Conservation (phyloP, 2,888 invertebrate genomes). For the Autographa gamma region DNA sequence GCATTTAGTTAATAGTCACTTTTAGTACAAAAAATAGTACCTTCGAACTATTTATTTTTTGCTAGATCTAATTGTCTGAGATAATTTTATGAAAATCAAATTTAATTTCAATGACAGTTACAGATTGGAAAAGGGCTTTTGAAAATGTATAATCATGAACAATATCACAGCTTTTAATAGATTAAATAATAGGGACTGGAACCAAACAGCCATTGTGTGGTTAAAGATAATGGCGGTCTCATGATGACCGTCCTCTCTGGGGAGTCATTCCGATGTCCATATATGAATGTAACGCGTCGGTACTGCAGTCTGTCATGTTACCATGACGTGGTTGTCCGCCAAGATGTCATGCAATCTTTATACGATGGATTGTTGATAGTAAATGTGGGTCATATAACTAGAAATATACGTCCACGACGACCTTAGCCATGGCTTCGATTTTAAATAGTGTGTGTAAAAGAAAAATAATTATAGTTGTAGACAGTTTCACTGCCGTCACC, state of each 20-base stretch:
- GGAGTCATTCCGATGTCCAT: constrained; percentile 54
- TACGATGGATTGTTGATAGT: constrained; percentile 59
- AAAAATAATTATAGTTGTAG: constrained; percentile 36
- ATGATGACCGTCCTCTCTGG: constrained; percentile 42
- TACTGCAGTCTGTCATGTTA: constrained; percentile 41
- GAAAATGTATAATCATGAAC: constrained; percentile 29
- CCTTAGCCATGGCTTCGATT: constrained; percentile 63
- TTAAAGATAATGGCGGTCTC: constrained; percentile 52
- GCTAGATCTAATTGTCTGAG: not conserved
- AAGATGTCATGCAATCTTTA: constrained; percentile 58
- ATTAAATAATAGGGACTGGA: constrained; percentile 24
- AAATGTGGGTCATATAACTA: constrained; percentile 62
- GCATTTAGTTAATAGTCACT: not conserved
- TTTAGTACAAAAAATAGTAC: not conserved
- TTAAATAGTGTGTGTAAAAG: constrained; percentile 49
- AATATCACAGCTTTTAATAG: constrained; percentile 36
- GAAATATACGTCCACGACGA: constrained; percentile 54
- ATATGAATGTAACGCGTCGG: constrained; percentile 42
- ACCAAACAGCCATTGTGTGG: constrained; percentile 48
- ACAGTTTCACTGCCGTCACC: constrained; percentile 17
- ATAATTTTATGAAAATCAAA: not conserved
- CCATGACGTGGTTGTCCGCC: constrained; percentile 57
- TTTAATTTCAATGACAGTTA: constrained; percentile 11
- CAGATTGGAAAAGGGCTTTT: constrained; percentile 21
- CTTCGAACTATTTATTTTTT: not conserved